Evolutionary conservation across 2,113 vertebrate species (phyloP).

Genomic region (Micromys minutus): DNA sequence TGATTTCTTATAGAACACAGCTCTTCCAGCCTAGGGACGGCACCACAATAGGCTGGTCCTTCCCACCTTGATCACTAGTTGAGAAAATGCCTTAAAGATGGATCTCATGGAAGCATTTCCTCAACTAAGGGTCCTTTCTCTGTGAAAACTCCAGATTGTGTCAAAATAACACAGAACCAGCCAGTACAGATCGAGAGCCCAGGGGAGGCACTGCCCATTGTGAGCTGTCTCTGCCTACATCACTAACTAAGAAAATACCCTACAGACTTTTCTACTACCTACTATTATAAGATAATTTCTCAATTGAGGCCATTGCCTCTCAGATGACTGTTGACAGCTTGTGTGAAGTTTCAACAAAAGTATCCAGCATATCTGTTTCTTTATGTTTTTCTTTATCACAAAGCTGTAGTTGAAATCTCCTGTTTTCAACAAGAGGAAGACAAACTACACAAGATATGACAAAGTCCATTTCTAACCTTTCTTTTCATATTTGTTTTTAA

Average conservation of each 20-base stretch:
- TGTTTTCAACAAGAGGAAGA: not conserved
- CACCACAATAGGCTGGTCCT: no score
- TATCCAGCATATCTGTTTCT: not conserved
- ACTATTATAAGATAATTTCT: not conserved
- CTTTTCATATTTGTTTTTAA: not conserved
- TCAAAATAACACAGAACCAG: no score
- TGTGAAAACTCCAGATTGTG: no score
- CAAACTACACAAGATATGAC: not conserved
- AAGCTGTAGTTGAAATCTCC: slow-evolving; percentile 8
- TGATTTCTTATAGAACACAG: not conserved
- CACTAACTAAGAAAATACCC: not conserved
- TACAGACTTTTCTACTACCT: not conserved
- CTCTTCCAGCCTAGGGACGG: no score
- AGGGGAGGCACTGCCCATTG: no score
- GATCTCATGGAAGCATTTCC: no score
- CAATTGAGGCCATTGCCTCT: not conserved
- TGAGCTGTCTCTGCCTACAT: no score
- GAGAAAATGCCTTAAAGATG: no score
- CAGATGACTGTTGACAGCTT: not conserved
- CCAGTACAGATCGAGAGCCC: no score
- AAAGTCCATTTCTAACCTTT: not conserved
- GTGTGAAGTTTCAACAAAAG: not conserved
- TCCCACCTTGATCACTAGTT: no score
- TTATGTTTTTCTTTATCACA: not conserved
- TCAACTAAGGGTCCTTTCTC: no score